A percentile compares a stretch with the other conserved stretches of the same genome.
Conservation (phyloP, 2,113 vertebrate genomes). For the Neoarius graeffei region DNA sequence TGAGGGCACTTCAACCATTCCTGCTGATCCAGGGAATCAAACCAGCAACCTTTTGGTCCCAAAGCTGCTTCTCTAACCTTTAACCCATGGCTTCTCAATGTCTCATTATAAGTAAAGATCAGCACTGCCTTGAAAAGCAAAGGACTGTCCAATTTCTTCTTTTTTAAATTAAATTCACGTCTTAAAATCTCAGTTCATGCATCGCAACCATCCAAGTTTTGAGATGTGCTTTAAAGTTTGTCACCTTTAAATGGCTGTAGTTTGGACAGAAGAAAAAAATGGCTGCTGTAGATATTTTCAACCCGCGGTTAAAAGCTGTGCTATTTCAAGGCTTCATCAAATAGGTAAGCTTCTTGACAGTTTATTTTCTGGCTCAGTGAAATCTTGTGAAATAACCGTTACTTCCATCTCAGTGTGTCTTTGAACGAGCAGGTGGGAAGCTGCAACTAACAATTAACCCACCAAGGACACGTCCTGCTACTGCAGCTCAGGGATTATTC, state of each 20-base stretch:
- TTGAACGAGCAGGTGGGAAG: constrained; percentile 36
- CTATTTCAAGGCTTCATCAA: neutral
- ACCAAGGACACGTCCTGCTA: neutral
- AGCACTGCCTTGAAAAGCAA: neutral
- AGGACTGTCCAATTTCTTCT: neutral
- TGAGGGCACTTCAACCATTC: too few relatives aligned
- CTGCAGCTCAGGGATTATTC: neutral
- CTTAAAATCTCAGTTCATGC: neutral
- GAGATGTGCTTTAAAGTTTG: neutral
- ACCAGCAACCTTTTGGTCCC: too few relatives aligned
- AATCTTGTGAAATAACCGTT: constrained; percentile 6
- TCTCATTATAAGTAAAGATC: neutral
- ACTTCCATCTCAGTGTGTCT: constrained; percentile 19
- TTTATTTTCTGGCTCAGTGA: constrained; percentile 30
- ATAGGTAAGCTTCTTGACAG: constrained; percentile 27
- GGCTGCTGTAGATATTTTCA: neutral
- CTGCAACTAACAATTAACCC: constrained; percentile 43
- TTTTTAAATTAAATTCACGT: neutral
- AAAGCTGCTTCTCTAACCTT: too few relatives aligned
- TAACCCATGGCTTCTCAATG: too few relatives aligned
- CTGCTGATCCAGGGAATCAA: too few relatives aligned
- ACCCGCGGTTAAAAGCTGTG: neutral
- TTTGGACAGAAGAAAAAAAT: neutral
- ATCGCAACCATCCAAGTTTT: neutral
- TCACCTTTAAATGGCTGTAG: neutral